These are phyloP conservation scores for Athalia cordata DNA, from an alignment of 2,888 invertebrate genomes.

Conservation along the genomic window DNA sequence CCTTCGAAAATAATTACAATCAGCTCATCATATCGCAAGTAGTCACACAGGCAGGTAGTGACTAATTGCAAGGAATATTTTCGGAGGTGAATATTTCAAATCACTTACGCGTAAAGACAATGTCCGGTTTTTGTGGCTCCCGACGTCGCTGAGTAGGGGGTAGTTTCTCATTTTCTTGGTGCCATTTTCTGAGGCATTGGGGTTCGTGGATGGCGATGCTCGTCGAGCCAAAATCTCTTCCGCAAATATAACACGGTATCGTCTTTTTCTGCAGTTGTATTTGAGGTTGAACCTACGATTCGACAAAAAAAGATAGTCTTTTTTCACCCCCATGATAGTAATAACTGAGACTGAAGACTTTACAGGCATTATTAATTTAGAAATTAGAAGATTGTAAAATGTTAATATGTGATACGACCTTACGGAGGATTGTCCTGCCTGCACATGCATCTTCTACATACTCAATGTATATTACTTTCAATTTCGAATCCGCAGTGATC, in stretches of 20 bases:
- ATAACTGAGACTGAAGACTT: neutral
- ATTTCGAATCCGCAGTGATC: too few species aligned
- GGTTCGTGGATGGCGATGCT: conserved; percentile 81
- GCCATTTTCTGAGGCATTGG: conserved; percentile 81
- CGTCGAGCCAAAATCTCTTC: conserved; percentile 78
- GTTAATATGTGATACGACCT: too few species aligned
- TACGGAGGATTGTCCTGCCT: too few species aligned
- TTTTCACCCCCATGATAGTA: neutral
- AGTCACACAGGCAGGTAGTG: too few species aligned
- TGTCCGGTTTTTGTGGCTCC: conserved; percentile 77
- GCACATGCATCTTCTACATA: too few species aligned
- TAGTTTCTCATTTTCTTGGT: conserved; percentile 78
- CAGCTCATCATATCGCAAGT: too few species aligned
- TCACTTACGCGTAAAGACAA: conserved; percentile 73
- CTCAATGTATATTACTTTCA: too few species aligned
- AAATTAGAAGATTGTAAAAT: too few species aligned
- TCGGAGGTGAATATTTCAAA: neutral
- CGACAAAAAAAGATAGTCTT: neutral
- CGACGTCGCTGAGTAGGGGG: conserved; percentile 76
- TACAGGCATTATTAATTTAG: too few species aligned
- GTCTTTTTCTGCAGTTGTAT: conserved; percentile 57
- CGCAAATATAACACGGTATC: conserved; percentile 80
- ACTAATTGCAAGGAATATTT: too few species aligned
- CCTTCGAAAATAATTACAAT: too few species aligned
- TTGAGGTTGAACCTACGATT: conserved; percentile 8